Conservation (phyloP, 1,140 invertebrate genomes). For the Anadara kagoshimensis region DNA sequence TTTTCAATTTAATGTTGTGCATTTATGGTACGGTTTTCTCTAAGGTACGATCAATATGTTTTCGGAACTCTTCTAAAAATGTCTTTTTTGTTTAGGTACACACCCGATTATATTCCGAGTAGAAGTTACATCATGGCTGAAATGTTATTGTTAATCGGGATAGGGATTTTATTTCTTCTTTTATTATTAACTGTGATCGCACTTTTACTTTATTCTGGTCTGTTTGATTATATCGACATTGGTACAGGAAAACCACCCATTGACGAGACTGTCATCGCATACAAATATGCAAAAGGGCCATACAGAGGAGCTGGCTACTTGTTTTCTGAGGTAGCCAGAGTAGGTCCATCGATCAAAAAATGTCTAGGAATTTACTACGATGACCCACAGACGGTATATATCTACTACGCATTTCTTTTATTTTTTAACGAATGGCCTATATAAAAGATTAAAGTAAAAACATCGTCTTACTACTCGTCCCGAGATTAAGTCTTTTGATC, state of each 20-base stretch:
- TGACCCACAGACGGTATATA: conserved; percentile 72
- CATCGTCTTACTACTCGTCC: too few species aligned
- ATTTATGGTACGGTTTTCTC: too few species aligned
- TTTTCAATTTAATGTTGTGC: too few species aligned
- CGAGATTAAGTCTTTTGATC: too few species aligned
- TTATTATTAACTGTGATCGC: conserved; percentile 62
- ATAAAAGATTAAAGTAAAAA: too few species aligned
- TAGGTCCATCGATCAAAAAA: conserved; percentile 66
- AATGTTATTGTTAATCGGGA: conserved; percentile 48
- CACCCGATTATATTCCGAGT: too few species aligned
- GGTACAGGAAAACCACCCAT: conserved; percentile 70
- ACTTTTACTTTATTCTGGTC: conserved; percentile 67
- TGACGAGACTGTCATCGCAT: conserved; percentile 67
- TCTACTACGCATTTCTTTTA: conserved; percentile 9
- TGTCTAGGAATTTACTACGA: conserved; percentile 75
- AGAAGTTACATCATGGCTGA: conserved; percentile 23
- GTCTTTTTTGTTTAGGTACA: too few species aligned
- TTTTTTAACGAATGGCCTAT: background rate
- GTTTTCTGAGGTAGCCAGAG: conserved; percentile 69
- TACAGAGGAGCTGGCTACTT: conserved; percentile 72
- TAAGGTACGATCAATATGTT: too few species aligned
- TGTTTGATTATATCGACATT: conserved; percentile 65
- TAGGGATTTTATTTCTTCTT: conserved; percentile 49
- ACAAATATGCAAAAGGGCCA: conserved; percentile 73
- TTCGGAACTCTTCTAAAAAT: too few species aligned